Evolutionary conservation across 2,797 vertebrate species (phyloP), one percentile per base, ranked within the genome.

Genomic region (Pseudochirops cupreus): DNA sequence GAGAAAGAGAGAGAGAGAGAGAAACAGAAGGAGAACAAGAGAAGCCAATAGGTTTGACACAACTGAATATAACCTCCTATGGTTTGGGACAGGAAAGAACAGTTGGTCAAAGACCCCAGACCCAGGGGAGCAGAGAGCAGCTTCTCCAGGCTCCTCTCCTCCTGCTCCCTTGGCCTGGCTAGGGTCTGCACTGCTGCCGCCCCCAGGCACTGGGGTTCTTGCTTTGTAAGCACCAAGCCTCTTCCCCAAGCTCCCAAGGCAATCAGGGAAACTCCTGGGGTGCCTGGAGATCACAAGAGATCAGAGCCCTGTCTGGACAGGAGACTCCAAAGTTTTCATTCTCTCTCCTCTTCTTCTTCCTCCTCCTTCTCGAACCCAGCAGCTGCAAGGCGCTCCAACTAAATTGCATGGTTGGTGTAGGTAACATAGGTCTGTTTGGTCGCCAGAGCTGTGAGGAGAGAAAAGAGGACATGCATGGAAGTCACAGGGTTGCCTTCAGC

Each of bases 381-480:
- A 0, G 94, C 90, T 87, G 92, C 0, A 46, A 92, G 93, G 94
- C 50, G 52, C 96, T 28, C 98, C 95, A 62, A 97, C 98, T 99
- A 99, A 99, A 99, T 99, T 94, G 99, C 99, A 58, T 99, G 99
- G 99, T 99, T 99, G 99, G 99, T 99, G 98, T 99, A 99, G 99
- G 99, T 99, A 99, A 99, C 99, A 89, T 99, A 99, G 93, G 99
- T 99, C 99, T 99, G 99, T 98, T 99, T 99, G 98, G 99, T 99
- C 97, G 99, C 99, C 99, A 99, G 98, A 31, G 98, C 99, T 99
- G 98, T n/a, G 98, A 96, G 82, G 95, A 98, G 98, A 98, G 26
- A 98, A 90, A 98, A 97, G 97, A 1, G 53, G 29, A 91, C 33
- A 46, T 11, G 53, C 26, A 10, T 16, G 82, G 67, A 87, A 56